Evolutionary conservation across 2,888 invertebrate genomes (phyloP), one percentile per base, ranked within the genome.

Genomic region (Rhogogaster chlorosoma): DNA sequence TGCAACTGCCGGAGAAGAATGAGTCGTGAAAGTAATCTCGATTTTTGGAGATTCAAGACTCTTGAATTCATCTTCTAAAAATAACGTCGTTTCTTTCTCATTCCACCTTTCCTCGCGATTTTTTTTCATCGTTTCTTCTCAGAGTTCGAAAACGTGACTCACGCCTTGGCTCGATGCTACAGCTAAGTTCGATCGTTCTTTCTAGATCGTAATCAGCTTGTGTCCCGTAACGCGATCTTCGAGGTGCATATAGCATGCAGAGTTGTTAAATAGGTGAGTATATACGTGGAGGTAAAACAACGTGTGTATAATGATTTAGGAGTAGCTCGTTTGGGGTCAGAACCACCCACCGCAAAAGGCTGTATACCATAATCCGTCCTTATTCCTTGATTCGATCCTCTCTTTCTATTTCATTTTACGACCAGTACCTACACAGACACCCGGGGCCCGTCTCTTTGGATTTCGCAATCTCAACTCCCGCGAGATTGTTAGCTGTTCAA

Each of bases 321-420:
- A 61, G 26, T 38, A 61, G 10, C 80, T 80, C 26, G 38, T 61
- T 80, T 29, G 61, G 57, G 80, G 80, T 80, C 80, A 80, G 57
- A 49, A 29, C 57, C 80, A 80, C 80, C 80, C 80, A 80, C 80
- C 80, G 80, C 80, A 80, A 53, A 77, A 77, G 77, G 77, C 53
- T 38, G 32, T 29, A 53, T 61, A 49, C 4, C 9, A 53, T 38
- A 53, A 53, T 87, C 84, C 64, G 29, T 82, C 61, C 45, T 83
- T 82, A 83, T 85, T 71, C 77, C 70, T 71, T 83, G 64, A 71
- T 84, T 83, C 70, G 82, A 64, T 77, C 53, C 75, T 64, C 67
- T 84, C 64, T 64, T 84, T 61, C 83, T 80, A 83, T 85, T 84
- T 86, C 64, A n/a, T 77, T 84, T 36, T 71, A 70, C 61, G 73